Evolutionary conservation across 2,113 vertebrate species (phyloP).

Genomic region (Chloroceryle aenea): DNA sequence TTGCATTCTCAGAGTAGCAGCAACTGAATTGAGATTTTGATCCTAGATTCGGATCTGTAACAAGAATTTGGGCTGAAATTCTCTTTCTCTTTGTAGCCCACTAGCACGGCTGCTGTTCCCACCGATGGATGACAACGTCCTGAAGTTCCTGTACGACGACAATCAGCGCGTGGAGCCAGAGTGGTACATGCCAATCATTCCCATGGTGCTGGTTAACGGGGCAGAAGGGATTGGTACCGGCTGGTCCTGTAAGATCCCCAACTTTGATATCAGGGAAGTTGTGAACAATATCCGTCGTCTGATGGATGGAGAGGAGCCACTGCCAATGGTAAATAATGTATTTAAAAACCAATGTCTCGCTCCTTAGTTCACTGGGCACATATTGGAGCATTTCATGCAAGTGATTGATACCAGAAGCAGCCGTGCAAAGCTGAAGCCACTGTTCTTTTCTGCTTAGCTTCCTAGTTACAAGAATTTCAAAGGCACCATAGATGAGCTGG

Average conservation of each 20-base stretch:
- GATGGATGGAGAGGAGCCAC: constrained; percentile 88
- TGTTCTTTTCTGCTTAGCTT: constrained; percentile 76
- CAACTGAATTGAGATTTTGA: not conserved
- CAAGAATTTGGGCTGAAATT: not conserved
- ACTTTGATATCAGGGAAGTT: constrained; percentile 90
- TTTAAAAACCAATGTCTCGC: not conserved
- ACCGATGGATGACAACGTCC: constrained; percentile 86
- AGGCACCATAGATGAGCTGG: constrained; percentile 89
- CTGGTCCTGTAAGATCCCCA: constrained; percentile 95
- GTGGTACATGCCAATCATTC: constrained; percentile 98
- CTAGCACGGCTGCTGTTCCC: constrained; percentile 91
- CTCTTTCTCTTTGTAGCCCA: constrained; percentile 73
- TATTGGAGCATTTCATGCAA: not conserved
- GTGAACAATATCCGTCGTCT: constrained; percentile 89
- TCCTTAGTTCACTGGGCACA: not conserved
- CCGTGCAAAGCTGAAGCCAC: not conserved
- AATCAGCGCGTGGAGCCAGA: constrained; percentile 96
- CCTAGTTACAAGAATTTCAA: constrained; percentile 95
- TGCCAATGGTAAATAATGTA: constrained; percentile 86
- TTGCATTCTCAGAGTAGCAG: not conserved
- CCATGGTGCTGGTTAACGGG: constrained; percentile 91
- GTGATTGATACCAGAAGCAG: not conserved
- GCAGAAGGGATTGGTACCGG: constrained; percentile 96
- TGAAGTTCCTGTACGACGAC: constrained; percentile 93
- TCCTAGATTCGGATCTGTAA: not conserved